Evolutionary conservation across 2,797 vertebrate species (phyloP), one percentile per base, ranked within the genome.

Genomic region (Pogonophryne albipinna): DNA sequence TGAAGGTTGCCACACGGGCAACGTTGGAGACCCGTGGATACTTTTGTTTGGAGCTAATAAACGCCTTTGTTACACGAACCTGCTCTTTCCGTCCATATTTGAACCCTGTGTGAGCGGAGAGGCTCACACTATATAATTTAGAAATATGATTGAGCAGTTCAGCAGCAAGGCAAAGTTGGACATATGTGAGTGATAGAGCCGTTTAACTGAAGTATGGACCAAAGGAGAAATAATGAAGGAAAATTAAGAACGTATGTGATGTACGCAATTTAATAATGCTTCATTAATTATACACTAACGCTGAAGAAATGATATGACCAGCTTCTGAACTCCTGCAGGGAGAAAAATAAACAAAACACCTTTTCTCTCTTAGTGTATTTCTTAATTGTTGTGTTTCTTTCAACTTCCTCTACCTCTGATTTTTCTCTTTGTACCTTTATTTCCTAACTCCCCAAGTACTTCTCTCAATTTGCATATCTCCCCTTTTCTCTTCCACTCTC

Each of bases 321-420:
- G n/a, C 10, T 10, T 11, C 5, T 85, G 60, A 87, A 78, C 74
- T 82, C 66, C 78, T 72, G 34, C 51, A 79, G 67, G 74, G 67
- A 86, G 34, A 63, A 73, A 42, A 61, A 64, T 9, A 52, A 60
- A 47, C 4, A 50, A 55, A 70, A 75, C 34, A 61, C 44, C 14
- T 49, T n/a, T 10, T 31, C 8, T 55, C 42, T 60, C 50, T 19
- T 45, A 9, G 20, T n/a, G n/a, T 38, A 51, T 11, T 52, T 53
- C 51, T 50, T 13, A 8, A 50, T 19, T 45, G 9, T n/a, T 1
- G 15, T 20, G 45, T 56, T 6, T 52, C 53, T 57, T 45, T 13
- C 12, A 0, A 7, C 44, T 14, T 49, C 20, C n/a, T 38, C 64
- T 3, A 7, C 1, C 4, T 42, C 19, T 20, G 10, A 2, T 27